phyloP scores from a whole-genome alignment of 2,113 vertebrate species.

The Nothobranchius kuhntae region DNA sequence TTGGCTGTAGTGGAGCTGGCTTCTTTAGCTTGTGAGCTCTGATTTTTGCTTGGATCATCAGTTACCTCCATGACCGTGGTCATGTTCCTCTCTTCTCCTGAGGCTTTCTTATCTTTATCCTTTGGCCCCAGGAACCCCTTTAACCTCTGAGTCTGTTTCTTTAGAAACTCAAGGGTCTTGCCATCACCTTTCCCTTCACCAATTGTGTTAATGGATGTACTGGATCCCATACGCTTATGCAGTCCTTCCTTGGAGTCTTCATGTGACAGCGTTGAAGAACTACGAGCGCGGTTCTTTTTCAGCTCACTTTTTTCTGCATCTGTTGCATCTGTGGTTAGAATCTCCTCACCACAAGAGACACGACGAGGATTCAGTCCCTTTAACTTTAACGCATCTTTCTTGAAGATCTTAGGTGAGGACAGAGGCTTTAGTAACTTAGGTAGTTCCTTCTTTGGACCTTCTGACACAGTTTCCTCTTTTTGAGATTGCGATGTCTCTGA shows the following conservation, averaged over 20 bases:
- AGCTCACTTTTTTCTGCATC: slow-evolving; percentile 84
- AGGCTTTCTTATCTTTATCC: slow-evolving; percentile 83
- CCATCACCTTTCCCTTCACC: slow-evolving; percentile 81
- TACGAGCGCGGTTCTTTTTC: slow-evolving; percentile 77
- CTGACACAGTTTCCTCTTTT: slow-evolving; percentile 62
- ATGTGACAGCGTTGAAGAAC: slow-evolving; percentile 62
- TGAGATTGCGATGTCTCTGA: slow-evolving; percentile 36
- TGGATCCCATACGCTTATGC: slow-evolving; percentile 74
- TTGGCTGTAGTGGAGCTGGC: slow-evolving; percentile 42
- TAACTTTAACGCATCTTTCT: slow-evolving; percentile 68
- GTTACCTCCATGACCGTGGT: slow-evolving; percentile 61
- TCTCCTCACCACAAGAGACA: slow-evolving; percentile 74
- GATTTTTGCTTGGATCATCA: slow-evolving; percentile 66
- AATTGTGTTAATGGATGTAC: slow-evolving; percentile 78
- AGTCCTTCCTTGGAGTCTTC: slow-evolving; percentile 74
- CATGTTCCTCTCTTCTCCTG: slow-evolving; percentile 76
- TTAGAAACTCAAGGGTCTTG: slow-evolving; percentile 87
- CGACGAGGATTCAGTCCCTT: slow-evolving; percentile 69
- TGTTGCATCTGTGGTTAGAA: slow-evolving; percentile 70
- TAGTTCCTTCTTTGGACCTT: slow-evolving; percentile 72
- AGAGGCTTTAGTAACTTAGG: slow-evolving; percentile 74
- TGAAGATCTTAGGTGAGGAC: slow-evolving; percentile 78
- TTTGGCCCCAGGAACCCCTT: slow-evolving; percentile 89
- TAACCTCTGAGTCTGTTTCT: slow-evolving; percentile 88
- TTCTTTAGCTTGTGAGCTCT: slow-evolving; percentile 59